Conservation (phyloP, 2,113 vertebrate species). For the Geococcyx californianus region DNA sequence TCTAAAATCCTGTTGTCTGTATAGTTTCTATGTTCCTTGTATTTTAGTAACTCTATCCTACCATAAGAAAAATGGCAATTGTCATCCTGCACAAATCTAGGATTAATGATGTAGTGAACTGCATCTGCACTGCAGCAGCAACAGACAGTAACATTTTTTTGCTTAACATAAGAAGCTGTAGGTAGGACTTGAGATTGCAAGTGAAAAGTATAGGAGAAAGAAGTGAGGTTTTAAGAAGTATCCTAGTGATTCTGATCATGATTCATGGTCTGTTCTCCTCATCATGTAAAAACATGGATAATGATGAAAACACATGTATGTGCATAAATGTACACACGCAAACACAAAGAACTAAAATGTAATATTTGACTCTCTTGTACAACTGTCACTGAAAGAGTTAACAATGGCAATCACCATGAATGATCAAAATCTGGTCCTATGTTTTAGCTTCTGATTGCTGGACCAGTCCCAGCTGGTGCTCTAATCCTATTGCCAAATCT, state of each 20-base stretch:
- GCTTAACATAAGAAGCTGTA: neutral
- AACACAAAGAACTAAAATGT: neutral
- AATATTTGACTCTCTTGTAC: neutral
- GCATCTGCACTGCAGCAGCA: slow-evolving; percentile 7
- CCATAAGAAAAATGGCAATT: slow-evolving; percentile 20
- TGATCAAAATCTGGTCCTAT: neutral
- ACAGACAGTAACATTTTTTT: neutral
- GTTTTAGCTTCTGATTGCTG: neutral
- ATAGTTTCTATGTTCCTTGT: neutral
- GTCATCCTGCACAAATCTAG: neutral
- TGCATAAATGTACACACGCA: neutral
- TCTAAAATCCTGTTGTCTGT: slow-evolving; percentile 6
- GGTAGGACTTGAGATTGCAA: neutral
- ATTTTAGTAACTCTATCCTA: slow-evolving; percentile 20
- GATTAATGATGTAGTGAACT: slow-evolving; percentile 32
- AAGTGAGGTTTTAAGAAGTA: neutral
- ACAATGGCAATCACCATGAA: neutral
- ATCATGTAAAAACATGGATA: neutral
- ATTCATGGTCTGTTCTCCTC: neutral
- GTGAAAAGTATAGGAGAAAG: neutral
- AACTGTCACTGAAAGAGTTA: neutral
- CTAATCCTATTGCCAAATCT: neutral
- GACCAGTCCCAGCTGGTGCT: neutral
- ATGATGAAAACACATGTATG: accelerated
- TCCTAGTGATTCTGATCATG: neutral